Conservation (phyloP, 2,113 vertebrate species). For the Triplophysa tibetana region DNA sequence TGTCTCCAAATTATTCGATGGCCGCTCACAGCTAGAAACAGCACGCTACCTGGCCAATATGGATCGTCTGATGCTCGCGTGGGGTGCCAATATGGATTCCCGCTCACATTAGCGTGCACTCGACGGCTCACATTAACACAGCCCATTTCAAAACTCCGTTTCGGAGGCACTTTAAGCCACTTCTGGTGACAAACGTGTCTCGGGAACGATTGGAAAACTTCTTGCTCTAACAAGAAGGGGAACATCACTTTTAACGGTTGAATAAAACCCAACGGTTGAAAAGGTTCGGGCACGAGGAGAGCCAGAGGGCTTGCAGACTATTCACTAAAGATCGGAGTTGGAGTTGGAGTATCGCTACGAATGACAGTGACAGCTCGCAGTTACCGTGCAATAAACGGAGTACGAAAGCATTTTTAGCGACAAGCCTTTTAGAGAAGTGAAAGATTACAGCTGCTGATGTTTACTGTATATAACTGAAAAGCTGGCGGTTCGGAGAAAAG, state of each 20-base stretch:
- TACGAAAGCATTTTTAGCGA: neutral
- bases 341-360: slow-evolving; percentile 4
- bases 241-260: slow-evolving; percentile 15
- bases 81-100: neutral
- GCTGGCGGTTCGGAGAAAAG: neutral
- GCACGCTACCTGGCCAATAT: slow-evolving; percentile 5
- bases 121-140: neutral
- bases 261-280: neutral
- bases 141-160: neutral
- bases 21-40: slow-evolving; percentile 28
- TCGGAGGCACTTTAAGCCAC: slow-evolving; percentile 9
- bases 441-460: neutral
- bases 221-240: neutral
- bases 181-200: neutral
- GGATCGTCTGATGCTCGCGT: neutral
- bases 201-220: neutral
- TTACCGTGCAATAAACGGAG: slow-evolving; percentile 20
- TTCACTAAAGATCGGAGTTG: slow-evolving; percentile 8
- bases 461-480: slow-evolving; percentile 14
- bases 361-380: slow-evolving; percentile 32
- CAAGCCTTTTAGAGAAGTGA: slow-evolving; percentile 2
- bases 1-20: slow-evolving; percentile 23
- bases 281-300: neutral
- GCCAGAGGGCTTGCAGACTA: neutral
- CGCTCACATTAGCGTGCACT: slow-evolving; percentile 16